These are phyloP conservation scores for Hydraecia micacea DNA, from an alignment of 2,888 invertebrate genomes.

Conservation along the genomic window DNA sequence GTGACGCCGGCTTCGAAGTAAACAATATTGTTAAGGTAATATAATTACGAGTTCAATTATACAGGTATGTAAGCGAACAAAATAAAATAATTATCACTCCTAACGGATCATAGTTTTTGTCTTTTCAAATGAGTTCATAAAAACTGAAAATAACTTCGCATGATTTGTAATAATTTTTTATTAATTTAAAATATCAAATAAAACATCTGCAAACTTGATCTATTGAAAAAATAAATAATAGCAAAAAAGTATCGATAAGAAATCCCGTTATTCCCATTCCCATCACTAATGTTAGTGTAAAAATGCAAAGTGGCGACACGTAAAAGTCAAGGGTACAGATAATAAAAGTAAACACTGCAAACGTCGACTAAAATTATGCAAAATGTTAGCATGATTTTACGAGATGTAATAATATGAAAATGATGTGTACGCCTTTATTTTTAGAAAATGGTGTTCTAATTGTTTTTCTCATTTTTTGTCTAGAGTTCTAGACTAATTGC, in stretches of 20 bases:
- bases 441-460: neutral
- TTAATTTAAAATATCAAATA: neutral
- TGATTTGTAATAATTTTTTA: neutral
- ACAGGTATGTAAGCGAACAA: neutral
- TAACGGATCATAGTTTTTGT: neutral
- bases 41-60: neutral
- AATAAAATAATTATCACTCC: neutral
- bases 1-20: neutral
- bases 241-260: conserved; percentile 23
- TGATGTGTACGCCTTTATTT: conserved; percentile 3
- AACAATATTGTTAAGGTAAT: conserved; percentile 22
- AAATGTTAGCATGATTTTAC: conserved; percentile 23
- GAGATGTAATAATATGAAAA: neutral
- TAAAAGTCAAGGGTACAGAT: conserved; percentile 61
- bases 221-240: neutral
- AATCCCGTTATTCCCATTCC: neutral
- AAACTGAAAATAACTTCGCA: neutral
- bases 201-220: neutral
- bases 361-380: conserved; percentile 38
- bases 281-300: conserved; percentile 33
- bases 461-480: conserved; percentile 11
- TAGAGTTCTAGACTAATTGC: conserved; percentile 15
- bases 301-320: conserved; percentile 49
- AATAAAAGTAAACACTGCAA: conserved; percentile 43
- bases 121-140: neutral